A percentile compares a stretch with the other conserved stretches of the same genome.
Conservation (phyloP, 2,797 vertebrate species). For the Tadarida brasiliensis region DNA sequence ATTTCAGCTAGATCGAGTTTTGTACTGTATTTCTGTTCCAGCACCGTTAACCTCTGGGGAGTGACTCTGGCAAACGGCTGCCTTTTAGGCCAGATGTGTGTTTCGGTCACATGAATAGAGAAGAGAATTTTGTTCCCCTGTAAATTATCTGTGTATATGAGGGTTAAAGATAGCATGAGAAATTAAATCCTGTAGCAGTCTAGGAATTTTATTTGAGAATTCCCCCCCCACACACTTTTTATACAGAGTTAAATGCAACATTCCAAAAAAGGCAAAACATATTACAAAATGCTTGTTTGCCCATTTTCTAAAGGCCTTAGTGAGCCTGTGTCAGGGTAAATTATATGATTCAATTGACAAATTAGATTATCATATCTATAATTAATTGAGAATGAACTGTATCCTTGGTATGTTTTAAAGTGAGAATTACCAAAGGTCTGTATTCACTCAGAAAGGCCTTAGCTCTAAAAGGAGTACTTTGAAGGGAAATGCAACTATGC, state of each 20-base stretch:
- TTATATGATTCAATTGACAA: background rate
- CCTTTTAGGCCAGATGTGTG: background rate
- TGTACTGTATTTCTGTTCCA: background rate
- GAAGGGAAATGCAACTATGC: background rate
- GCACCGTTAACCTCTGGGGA: background rate
- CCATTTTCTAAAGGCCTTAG: background rate
- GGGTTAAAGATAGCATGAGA: conserved; percentile 17
- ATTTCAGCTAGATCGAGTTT: background rate
- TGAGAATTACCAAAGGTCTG: conserved; percentile 26
- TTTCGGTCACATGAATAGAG: conserved; percentile 33
- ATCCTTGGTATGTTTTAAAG: background rate
- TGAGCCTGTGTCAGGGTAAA: background rate
- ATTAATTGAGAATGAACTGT: conserved; percentile 12
- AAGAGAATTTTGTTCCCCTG: background rate
- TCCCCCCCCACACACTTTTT: background rate
- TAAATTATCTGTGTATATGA: conserved; percentile 39
- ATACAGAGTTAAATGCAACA: background rate
- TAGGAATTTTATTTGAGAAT: conserved; percentile 16
- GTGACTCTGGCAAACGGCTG: background rate
- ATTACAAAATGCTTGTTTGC: conserved; percentile 20
- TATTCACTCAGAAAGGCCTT: background rate
- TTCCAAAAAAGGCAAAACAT: conserved; percentile 26
- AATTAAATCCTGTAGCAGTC: background rate
- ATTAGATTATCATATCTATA: conserved; percentile 34
- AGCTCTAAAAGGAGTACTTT: conserved; percentile 21